Evolutionary conservation across 2,888 invertebrate genomes (phyloP).

Genomic region (Ischnura elegans): DNA sequence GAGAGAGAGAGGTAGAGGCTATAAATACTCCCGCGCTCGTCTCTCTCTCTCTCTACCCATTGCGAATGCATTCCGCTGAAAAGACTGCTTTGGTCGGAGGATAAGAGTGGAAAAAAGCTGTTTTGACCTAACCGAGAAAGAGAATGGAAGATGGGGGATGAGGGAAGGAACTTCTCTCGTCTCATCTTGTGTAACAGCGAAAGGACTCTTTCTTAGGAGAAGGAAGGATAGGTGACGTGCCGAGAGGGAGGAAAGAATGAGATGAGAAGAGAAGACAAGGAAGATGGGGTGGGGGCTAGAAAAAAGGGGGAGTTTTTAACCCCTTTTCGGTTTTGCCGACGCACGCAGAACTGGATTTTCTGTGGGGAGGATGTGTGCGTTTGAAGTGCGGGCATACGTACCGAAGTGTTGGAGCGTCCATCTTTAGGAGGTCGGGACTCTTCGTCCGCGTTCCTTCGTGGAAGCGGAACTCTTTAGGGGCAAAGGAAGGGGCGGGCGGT

Average conservation of each 20-base stretch:
- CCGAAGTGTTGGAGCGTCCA: not conserved
- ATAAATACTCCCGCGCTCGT: not conserved
- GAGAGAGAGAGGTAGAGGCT: no score
- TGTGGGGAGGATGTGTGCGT: not conserved
- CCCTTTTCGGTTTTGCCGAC: constrained; percentile 10
- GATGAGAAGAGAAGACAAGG: not conserved
- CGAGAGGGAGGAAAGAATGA: not conserved
- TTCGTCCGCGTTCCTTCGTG: constrained; percentile 28
- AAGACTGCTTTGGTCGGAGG: not conserved
- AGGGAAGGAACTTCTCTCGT: not conserved
- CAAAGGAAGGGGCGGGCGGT: not conserved
- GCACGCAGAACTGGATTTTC: not conserved
- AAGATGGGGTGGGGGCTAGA: not conserved
- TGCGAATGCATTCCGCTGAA: not conserved
- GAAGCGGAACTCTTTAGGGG: not conserved
- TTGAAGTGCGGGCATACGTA: constrained; percentile 9
- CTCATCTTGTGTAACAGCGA: not conserved
- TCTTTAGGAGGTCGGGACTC: not conserved
- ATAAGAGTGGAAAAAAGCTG: not conserved
- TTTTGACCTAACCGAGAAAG: not conserved
- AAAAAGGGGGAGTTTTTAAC: not conserved
- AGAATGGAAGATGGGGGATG: not conserved
- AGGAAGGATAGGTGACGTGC: not conserved
- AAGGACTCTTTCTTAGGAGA: constrained; percentile 12
- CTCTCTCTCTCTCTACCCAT: not conserved